Base-by-base conservation (phyloP, 2,888 invertebrate species). In the Phanerotoma sp. region DNA sequence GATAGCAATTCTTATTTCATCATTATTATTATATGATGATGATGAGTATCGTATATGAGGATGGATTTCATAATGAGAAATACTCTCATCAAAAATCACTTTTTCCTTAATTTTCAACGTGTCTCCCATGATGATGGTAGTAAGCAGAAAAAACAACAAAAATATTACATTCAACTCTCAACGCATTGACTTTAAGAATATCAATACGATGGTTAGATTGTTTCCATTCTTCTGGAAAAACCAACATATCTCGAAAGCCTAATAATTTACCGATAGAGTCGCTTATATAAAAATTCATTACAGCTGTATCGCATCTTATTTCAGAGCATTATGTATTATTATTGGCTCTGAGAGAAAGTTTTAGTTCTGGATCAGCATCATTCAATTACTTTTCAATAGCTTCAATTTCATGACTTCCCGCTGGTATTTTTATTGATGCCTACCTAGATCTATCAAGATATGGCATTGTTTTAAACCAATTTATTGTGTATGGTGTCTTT, bases 141-240 rank as follows among this genome's bases (percentile, higher is more conserved):
- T 30, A 11, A 2, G 3, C 30, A 33, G n/a, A 5, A 9, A 4
- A 33, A 5, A 11, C 33, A 33, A 5, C 33, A 33, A 6, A n/a
- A 33, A 33, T n/a, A 71, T 51, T 4, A 57, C n/a, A n/a, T n/a
- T n/a, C n/a, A n/a, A n/a, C n/a, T n/a, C n/a, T n/a, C n/a, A n/a
- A n/a, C n/a, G n/a, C 51, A 54, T 69, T 70, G 11, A 73, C 60
- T 49, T 66, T 69, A 28, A 65, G 57, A 56, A 73, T 73, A 47
- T 68, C 59, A 15, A 72, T 66, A 15, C 70, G 66, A 51, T 69
- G 59, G 51, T 69, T 66, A 5, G 70, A 73, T 54, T 49, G 55
- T 70, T 60, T 30, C 37, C 25, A 40, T 32, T 51, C 51, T 63
- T 54, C n/a, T 62, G 47, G 53, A 48, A 9, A 22, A 61, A 28